These are phyloP conservation scores for Tenodera sinensis DNA, from an alignment of 2,888 invertebrate species.

Conservation along the genomic window DNA sequence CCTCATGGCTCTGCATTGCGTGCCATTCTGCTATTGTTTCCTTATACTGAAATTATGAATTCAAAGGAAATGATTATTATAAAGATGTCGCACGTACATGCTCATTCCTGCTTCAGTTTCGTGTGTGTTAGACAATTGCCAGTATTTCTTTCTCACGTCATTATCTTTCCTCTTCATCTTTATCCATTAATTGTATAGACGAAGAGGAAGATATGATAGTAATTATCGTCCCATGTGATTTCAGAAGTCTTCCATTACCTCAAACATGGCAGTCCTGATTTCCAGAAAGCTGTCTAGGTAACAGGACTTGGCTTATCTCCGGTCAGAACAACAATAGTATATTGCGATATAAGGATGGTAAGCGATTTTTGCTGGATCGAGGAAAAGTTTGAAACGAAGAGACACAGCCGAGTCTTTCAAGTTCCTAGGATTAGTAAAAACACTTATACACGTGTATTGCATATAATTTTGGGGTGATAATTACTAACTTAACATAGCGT, in stretches of 20 bases:
- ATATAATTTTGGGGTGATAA: too few species aligned
- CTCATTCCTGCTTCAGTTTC: neutral
- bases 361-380: too few species aligned
- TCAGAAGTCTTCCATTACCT: neutral
- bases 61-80: conserved; percentile 11
- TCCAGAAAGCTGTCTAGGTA: neutral
- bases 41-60: conserved; percentile 5
- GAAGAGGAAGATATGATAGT: neutral
- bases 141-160: conserved; percentile 12
- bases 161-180: neutral
- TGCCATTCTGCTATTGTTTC: conserved; percentile 6
- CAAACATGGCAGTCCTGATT: neutral
- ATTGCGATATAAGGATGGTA: too few species aligned
- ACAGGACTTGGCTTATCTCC: too few species aligned
- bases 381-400: too few species aligned
- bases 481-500: too few species aligned
- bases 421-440: too few species aligned
- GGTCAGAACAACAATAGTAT: too few species aligned
- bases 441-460: too few species aligned
- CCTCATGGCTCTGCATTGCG: neutral
- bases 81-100: conserved; percentile 13
- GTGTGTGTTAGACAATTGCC: neutral
- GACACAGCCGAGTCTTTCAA: too few species aligned
- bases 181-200: neutral
- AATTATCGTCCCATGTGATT: neutral